phyloP scores from a whole-genome alignment of 2,888 invertebrate species.

The Embidobia sp. region DNA sequence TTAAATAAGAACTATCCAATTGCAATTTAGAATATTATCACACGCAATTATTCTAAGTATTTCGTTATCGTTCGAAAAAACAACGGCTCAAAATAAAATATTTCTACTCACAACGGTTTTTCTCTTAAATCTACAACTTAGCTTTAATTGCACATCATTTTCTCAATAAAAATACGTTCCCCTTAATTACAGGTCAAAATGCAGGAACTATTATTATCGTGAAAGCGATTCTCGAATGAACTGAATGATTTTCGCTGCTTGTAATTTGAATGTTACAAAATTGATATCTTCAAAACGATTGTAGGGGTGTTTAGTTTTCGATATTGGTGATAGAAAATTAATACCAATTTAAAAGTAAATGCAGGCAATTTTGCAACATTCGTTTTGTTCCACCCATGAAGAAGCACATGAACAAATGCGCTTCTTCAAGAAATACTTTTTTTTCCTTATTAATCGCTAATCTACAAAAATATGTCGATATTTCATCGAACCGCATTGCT shows the following conservation, averaged over 20 bases:
- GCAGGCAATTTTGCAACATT: constrained; percentile 33
- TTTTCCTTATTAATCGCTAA: constrained; percentile 18
- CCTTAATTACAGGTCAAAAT: constrained; percentile 22
- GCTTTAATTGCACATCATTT: constrained; percentile 23
- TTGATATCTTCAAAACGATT: background rate
- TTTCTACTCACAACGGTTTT: constrained; percentile 18
- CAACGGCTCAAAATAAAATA: constrained; percentile 23
- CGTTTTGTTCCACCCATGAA: too few species aligned
- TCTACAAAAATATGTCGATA: constrained; percentile 47
- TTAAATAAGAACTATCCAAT: constrained; percentile 8
- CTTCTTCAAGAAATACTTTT: constrained; percentile 17
- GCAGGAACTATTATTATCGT: constrained; percentile 50
- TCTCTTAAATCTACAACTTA: constrained; percentile 29
- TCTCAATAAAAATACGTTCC: constrained; percentile 49
- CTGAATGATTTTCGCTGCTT: constrained; percentile 3
- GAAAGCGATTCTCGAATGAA: constrained; percentile 31
- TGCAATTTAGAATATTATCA: background rate
- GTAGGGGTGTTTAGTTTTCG: too few species aligned
- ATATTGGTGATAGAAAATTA: too few species aligned
- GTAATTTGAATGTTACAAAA: constrained; percentile 24
- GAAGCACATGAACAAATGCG: constrained; percentile 21
- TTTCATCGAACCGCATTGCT: constrained; percentile 41
- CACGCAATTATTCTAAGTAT: constrained; percentile 3
- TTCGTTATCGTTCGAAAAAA: constrained; percentile 8
- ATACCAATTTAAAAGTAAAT: constrained; percentile 3